phyloP scores from a whole-genome alignment of 2,797 vertebrate genomes.

The Acrossocheilus wenchowensis region DNA sequence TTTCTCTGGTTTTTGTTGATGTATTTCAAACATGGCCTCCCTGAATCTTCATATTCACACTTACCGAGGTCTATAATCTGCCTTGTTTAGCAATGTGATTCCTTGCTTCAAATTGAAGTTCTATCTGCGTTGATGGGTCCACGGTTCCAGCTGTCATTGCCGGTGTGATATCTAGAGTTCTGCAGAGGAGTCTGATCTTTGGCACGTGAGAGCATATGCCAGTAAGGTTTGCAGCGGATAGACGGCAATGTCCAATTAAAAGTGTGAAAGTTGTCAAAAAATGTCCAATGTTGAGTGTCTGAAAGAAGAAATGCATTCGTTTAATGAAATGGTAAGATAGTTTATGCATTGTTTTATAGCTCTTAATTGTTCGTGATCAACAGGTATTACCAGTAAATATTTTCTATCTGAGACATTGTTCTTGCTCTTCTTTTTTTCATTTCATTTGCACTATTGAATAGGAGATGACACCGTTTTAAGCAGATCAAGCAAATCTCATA shows the following conservation, averaged over 20 bases:
- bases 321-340: neutral
- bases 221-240: conserved; percentile 47
- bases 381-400: conserved; percentile 70
- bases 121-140: conserved; percentile 57
- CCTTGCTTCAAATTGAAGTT: conserved; percentile 73
- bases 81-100: conserved; percentile 47
- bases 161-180: conserved; percentile 32
- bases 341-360: neutral
- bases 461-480: neutral
- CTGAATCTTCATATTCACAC: conserved; percentile 36
- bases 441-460: neutral
- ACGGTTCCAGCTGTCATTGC: conserved; percentile 54
- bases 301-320: conserved; percentile 35
- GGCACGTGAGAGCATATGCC: conserved; percentile 8
- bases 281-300: conserved; percentile 29
- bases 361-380: conserved; percentile 44
- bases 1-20: conserved; percentile 4
- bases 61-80: conserved; percentile 31
- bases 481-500: neutral
- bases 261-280: conserved; percentile 46
- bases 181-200: conserved; percentile 34
- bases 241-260: conserved; percentile 21
- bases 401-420: conserved; percentile 62
- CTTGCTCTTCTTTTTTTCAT: neutral
- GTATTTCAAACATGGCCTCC: neutral